Evolutionary conservation across 2,113 vertebrate genomes (phyloP).

Genomic region (Drymodes brunneopygia): DNA sequence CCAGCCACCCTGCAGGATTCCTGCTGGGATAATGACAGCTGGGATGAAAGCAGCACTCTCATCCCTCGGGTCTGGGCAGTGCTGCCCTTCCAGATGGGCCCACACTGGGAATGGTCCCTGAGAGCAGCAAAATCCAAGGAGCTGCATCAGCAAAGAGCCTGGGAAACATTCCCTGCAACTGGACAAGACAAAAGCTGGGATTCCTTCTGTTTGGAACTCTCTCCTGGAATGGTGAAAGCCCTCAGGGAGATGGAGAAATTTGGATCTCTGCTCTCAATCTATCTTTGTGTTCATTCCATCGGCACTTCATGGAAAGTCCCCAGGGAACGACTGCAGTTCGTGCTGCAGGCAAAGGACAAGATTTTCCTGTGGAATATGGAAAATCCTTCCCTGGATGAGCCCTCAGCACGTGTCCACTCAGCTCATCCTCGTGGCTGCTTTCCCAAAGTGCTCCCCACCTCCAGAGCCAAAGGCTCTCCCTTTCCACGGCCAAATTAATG

Average conservation of each 20-base stretch:
- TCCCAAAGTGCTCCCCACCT: neutral
- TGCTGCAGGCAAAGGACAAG: neutral
- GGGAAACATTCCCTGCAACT: neutral
- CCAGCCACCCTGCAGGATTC: neutral
- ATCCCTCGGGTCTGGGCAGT: neutral
- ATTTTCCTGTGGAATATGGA: neutral
- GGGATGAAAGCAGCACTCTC: no score
- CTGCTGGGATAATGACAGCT: neutral
- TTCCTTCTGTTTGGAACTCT: neutral
- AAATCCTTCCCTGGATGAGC: neutral
- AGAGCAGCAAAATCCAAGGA: fast-evolving
- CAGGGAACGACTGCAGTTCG: neutral
- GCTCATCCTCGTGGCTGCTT: fast-evolving
- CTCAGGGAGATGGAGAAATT: neutral
- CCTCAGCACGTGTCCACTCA: neutral
- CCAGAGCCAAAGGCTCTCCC: neutral
- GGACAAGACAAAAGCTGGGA: neutral
- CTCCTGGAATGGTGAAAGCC: neutral
- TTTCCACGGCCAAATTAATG: neutral
- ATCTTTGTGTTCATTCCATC: neutral
- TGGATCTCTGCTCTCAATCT: neutral
- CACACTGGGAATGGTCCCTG: neutral
- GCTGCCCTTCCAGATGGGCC: neutral
- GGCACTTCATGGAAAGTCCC: neutral
- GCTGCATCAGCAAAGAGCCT: neutral